These are phyloP conservation scores for Antitype chi DNA, from an alignment of 2,888 invertebrate genomes.

Conservation along the genomic window DNA sequence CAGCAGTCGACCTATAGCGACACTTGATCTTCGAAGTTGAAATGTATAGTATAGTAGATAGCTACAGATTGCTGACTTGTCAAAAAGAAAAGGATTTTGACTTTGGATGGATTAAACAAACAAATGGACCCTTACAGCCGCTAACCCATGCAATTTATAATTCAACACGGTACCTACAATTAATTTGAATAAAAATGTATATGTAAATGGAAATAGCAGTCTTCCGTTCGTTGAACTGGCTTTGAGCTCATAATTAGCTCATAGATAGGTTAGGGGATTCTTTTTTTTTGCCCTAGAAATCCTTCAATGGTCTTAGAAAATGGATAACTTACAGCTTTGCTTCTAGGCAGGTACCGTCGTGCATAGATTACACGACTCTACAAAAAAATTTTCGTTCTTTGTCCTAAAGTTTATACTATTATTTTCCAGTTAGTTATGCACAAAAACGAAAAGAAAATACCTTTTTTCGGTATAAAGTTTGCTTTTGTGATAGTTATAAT, in stretches of 20 bases:
- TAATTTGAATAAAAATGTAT: conserved; percentile 1
- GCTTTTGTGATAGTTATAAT: too few relatives aligned
- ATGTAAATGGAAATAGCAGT: conserved; percentile 8
- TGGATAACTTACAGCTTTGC: background rate
- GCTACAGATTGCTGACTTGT: background rate
- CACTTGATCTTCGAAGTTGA: too few relatives aligned
- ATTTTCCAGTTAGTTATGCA: too few relatives aligned
- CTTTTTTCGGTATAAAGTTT: too few relatives aligned
- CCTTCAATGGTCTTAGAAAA: background rate
- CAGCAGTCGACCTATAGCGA: too few relatives aligned
- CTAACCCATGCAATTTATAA: background rate
- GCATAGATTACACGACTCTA: too few relatives aligned
- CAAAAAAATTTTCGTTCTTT: too few relatives aligned
- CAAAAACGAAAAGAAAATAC: too few relatives aligned
- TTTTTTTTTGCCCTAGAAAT: background rate
- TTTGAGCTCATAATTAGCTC: background rate
- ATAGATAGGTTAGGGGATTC: background rate
- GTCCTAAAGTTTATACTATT: too few relatives aligned
- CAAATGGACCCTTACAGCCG: background rate
- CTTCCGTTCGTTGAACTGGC: conserved; percentile 8
- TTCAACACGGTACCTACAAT: background rate
- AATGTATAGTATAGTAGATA: too few relatives aligned
- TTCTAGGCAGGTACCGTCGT: background rate
- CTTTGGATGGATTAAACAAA: background rate
- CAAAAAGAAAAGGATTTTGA: background rate